Percentiles rank a stretch among this genome's conserved stretches.
Evolutionary conservation across 2,888 invertebrate species (phyloP).

Genomic region (Patella caerulea): DNA sequence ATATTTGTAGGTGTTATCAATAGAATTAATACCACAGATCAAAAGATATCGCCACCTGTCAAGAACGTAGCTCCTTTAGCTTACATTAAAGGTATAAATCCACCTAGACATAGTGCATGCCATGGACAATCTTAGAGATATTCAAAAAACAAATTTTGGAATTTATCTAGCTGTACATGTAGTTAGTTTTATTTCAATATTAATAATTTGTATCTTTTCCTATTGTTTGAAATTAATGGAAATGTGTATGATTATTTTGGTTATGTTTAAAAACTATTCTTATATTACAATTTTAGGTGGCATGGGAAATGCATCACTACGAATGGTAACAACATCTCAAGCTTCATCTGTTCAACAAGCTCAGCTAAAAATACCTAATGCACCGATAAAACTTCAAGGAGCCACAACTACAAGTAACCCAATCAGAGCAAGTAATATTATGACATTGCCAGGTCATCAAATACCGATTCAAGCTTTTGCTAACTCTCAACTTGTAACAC

Average conservation of each 20-base stretch:
- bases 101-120: background rate
- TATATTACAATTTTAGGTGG: background rate
- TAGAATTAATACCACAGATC: slow-evolving; percentile 1
- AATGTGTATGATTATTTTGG: background rate
- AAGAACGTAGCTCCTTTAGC: background rate
- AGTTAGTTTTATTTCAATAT: no score
- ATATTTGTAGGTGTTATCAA: no score
- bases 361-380: background rate
- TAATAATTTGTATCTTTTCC: no score
- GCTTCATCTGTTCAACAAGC: background rate
- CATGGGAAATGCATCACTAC: background rate
- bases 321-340: background rate
- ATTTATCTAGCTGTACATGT: no score
- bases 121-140: no score
- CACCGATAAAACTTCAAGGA: background rate
- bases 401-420: background rate
- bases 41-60: background rate
- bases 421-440: background rate
- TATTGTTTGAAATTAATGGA: no score
- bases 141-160: no score
- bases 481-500: background rate
- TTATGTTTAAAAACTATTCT: background rate
- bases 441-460: background rate
- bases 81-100: background rate
- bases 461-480: background rate